These are phyloP conservation scores for Tribolium freemani DNA, from an alignment of 2,888 invertebrate species.

Conservation along the genomic window DNA sequence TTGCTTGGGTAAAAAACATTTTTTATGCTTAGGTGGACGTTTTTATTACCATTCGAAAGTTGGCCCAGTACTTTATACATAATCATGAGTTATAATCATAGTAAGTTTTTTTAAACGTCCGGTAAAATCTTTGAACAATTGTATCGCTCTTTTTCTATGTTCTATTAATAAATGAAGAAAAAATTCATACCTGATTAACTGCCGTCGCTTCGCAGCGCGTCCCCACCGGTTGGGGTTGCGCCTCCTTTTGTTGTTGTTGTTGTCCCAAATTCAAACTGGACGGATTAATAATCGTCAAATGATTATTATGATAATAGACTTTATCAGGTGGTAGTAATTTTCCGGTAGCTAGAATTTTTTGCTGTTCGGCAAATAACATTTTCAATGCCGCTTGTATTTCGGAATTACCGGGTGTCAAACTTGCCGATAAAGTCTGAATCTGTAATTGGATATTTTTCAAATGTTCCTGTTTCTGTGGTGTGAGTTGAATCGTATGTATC, in stretches of 20 bases:
- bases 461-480: constrained; percentile 79
- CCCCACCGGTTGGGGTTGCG: constrained; percentile 7
- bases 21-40: too few species aligned
- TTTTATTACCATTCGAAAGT: too few species aligned
- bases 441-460: constrained; percentile 77
- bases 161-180: too few species aligned
- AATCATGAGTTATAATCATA: too few species aligned
- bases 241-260: constrained; percentile 33
- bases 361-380: constrained; percentile 76
- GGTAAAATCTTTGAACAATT: too few species aligned
- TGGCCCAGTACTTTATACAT: too few species aligned
- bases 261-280: constrained; percentile 56
- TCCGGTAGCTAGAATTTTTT: constrained; percentile 79
- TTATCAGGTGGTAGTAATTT: constrained; percentile 75
- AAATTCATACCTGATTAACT: constrained; percentile 9
- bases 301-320: constrained; percentile 69
- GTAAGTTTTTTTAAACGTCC: too few species aligned
- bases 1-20: too few species aligned
- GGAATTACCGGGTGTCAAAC: constrained; percentile 67
- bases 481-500: constrained; percentile 81
- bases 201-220: constrained; percentile 26
- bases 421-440: constrained; percentile 75
- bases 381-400: constrained; percentile 64
- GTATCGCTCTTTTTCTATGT: too few species aligned
- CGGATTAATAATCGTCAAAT: constrained; percentile 67